Evolutionary conservation across 2,888 invertebrate species (phyloP), one percentile per base, ranked within the genome.

Genomic region (Crematogaster levior): DNA sequence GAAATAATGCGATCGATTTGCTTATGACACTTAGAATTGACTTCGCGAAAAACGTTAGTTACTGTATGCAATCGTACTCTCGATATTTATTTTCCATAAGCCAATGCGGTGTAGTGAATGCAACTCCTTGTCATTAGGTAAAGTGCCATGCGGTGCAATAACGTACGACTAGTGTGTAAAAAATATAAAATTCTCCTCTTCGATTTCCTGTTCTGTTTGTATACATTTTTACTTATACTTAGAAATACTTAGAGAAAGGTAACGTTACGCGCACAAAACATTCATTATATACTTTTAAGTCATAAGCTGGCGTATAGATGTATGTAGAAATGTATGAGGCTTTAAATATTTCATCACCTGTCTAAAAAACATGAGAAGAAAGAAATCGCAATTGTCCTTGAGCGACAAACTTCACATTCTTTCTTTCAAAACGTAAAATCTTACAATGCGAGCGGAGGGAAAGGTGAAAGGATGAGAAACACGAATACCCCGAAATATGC

Each of bases 381-480:
- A 37, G 24, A 48, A 21, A 34, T 24, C 27, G 9, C 5, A 12
- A 21, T 24, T 15, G 27, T 34, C 12, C 34, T n/a, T 12, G 27
- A 18, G 2, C 6, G n/a, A 21, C 37, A 6, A 65, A 27, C 12
- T 66, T 70, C 1, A 40, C 34, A 30, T 53, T 63, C 40, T 9
- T 43, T 43, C 24, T 43, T 63, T 68, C 51, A 24, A 58, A 77
- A 48, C 24, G 24, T 24, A 34, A 66, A 40, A 34, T 61, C 34
- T 63, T 5, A 27, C 51, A 27, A 70, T 7, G 34, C 43, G 70
- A 56, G 77, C 43, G 18, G 18, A 34, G 18, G n/a, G n/a, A 51
- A 75, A 75, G 74, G 63, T 70, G 77, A 70, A 79, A 79, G 70
- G 77, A 58, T 66, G 77, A 53, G 65, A 30, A 65, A 43, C 21